Percentiles rank a stretch among this genome's conserved stretches.
Conservation (phyloP, 2,888 invertebrate genomes). For the Drosophila subquinaria region DNA sequence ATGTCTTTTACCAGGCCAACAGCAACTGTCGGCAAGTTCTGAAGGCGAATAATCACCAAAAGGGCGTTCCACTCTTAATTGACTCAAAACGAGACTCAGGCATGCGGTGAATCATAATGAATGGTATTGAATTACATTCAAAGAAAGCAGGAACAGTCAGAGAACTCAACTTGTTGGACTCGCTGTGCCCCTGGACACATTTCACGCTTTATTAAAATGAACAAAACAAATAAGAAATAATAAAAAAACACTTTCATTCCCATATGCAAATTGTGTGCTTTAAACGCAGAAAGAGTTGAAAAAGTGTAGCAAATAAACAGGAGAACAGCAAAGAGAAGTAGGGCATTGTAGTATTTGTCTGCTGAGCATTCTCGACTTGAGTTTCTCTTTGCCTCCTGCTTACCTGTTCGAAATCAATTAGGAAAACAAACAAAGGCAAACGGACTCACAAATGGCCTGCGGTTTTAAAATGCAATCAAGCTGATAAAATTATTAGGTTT, state of each 20-base stretch:
- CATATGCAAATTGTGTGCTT: conserved; percentile 21
- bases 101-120: conserved; percentile 27
- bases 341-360: no score
- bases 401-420: conserved; percentile 76
- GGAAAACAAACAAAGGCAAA: conserved; percentile 47
- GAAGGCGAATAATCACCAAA: conserved; percentile 9
- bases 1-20: conserved; percentile 64
- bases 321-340: conserved; percentile 25
- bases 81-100: conserved; percentile 16
- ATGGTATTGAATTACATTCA: conserved; percentile 46
- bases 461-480: conserved; percentile 65
- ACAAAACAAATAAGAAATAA: conserved; percentile 27
- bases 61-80: conserved; percentile 15
- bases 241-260: conserved; percentile 13
- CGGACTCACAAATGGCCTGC: conserved; percentile 27
- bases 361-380: no score
- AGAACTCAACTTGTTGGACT: not conserved
- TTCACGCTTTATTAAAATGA: conserved; percentile 67
- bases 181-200: conserved; percentile 55
- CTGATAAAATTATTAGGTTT: conserved; percentile 51
- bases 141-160: conserved; percentile 8
- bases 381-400: conserved; percentile 42
- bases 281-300: conserved; percentile 39
- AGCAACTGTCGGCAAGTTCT: conserved; percentile 23
- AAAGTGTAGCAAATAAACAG: conserved; percentile 62